Evolutionary conservation across 1,140 invertebrate species (phyloP), one percentile per base, ranked within the genome.

Genomic region (Lucilia sericata): DNA sequence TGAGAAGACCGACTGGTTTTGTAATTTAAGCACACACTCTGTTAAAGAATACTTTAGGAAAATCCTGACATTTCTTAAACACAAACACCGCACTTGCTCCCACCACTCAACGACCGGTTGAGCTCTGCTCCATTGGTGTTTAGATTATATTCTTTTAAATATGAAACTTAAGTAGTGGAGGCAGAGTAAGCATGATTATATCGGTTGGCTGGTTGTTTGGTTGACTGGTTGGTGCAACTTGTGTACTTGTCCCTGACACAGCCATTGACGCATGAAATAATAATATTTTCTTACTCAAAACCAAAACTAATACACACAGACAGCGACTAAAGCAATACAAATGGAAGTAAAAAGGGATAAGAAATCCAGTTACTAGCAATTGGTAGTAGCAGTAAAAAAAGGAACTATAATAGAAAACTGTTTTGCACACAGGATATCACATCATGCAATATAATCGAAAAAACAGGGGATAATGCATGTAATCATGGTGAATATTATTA

Each of bases 211-310:
- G 65, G 65, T 21, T 70, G n/a, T 30, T 30, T 30, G 25, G 25
- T 30, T 30, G 25, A 30, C 1, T 30, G 25, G 25, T n/a, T 70
- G n/a, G 19, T 70, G 60, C 65, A 21, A 70, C n/a, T 70, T 70
- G 8, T 70, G 19, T 21, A 70, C 60, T 70, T 70, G 65, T 70
- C 65, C 65, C 65, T 70, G 65, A 70, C 65, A 70, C 65, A 70
- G 65, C 65, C 65, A 70, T 70, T 70, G 65, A 70, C 65, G 65
- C 65, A 70, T 70, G 65, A 70, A 70, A 70, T 70, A 70, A 60
- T 60, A 60, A 70, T 70, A 70, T 70, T 70, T 70, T 70, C 60
- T 65, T 70, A 21, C 42, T 42, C 10, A 55, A 70, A 21, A 70
- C 65, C 65, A 70, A 19, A 60, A 60, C 55, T 60, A 60, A 60